phyloP scores from a whole-genome alignment of 1,140 invertebrate genomes.

The silkworm (Bombyx mori) region DNA sequence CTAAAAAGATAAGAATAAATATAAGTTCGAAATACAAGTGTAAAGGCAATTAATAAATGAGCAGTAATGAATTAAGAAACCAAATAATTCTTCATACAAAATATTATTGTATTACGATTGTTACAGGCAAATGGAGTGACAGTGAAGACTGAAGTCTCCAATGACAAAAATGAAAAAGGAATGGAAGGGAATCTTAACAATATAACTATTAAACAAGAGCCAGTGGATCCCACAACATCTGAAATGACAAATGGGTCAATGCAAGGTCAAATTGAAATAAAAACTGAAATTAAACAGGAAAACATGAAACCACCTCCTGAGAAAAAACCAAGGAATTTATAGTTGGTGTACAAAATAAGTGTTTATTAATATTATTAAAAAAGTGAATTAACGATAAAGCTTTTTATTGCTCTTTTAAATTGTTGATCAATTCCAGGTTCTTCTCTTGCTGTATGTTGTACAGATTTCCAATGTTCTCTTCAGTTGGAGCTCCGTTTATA shows the following conservation, averaged over 20 bases:
- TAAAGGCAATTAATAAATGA: background rate
- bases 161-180: slow-evolving; percentile 42
- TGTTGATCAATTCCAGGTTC: slow-evolving; percentile 23
- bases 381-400: no score
- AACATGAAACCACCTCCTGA: slow-evolving; percentile 91
- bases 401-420: background rate
- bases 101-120: no score
- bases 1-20: no score
- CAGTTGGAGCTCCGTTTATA: slow-evolving; percentile 17
- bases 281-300: slow-evolving; percentile 80
- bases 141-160: slow-evolving; percentile 58
- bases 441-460: slow-evolving; percentile 46
- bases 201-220: slow-evolving; percentile 65
- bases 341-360: background rate
- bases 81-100: slow-evolving; percentile 15
- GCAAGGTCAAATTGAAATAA: slow-evolving; percentile 63
- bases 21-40: no score
- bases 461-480: slow-evolving; percentile 44
- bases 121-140: slow-evolving; percentile 53
- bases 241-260: slow-evolving; percentile 57
- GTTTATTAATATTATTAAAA: background rate
- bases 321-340: slow-evolving; percentile 78
- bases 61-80: background rate
- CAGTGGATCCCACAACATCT: slow-evolving; percentile 42
- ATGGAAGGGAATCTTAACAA: slow-evolving; percentile 42